Percentiles rank a stretch among this genome's conserved stretches.
phyloP scores from a whole-genome alignment of 2,797 vertebrate species.

The Erethizon dorsatum region DNA sequence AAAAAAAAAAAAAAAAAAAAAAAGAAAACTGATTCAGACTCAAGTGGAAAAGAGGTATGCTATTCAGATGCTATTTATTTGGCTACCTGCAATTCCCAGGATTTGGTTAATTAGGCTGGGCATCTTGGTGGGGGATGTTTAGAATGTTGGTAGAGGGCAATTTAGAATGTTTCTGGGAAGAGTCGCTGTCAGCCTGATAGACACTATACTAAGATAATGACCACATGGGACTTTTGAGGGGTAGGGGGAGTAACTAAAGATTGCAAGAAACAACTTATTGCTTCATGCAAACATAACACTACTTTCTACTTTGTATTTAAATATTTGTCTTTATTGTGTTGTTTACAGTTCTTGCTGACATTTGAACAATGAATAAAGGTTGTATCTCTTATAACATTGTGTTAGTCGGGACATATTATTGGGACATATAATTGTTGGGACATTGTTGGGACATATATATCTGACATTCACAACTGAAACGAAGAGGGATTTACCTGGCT shows the following conservation, averaged over 20 bases:
- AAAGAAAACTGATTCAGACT: neutral
- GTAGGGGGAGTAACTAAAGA: neutral
- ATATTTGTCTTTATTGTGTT: conserved; percentile 20
- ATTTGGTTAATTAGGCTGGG: neutral
- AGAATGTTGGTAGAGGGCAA: neutral
- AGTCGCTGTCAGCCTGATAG: neutral
- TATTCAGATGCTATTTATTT: neutral
- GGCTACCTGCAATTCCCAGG: neutral
- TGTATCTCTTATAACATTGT: neutral
- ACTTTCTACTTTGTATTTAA: conserved; percentile 27
- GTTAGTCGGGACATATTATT: neutral
- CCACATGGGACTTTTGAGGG: neutral
- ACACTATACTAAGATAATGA: neutral
- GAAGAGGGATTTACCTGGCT: neutral
- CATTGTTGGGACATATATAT: too few species aligned
- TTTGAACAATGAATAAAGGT: conserved; percentile 48
- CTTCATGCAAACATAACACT: neutral
- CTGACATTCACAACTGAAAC: neutral
- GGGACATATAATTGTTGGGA: too few species aligned
- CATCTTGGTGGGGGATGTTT: neutral
- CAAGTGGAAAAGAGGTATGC: neutral
- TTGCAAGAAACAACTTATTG: neutral
- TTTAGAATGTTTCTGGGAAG: neutral
- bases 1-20: too few species aligned
- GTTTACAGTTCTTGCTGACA: conserved; percentile 31